Evolutionary conservation across 2,113 vertebrate genomes (phyloP).

Genomic region (Herpetotheres cachinnans): DNA sequence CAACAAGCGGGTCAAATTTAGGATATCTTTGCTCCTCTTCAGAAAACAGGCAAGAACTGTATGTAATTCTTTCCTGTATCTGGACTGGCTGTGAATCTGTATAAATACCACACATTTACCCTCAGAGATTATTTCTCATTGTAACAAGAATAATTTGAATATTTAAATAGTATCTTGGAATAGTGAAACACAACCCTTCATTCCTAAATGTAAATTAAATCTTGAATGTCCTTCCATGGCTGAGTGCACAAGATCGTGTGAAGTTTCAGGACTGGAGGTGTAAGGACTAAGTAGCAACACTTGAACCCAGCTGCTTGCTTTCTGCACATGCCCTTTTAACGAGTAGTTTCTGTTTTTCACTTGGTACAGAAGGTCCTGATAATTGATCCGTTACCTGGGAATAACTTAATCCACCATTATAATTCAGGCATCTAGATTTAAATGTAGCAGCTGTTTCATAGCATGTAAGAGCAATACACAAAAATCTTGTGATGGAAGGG

Average conservation of each 20-base stretch:
- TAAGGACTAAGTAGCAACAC: not conserved
- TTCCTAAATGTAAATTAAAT: not conserved
- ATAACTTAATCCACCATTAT: conserved; percentile 27
- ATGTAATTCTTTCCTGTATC: not conserved
- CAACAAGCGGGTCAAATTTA: not conserved
- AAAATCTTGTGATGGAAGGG: not conserved
- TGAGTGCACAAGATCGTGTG: not conserved
- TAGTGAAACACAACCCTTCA: not conserved
- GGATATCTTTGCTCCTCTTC: not conserved
- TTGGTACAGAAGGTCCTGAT: not conserved
- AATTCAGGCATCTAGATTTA: conserved; percentile 5
- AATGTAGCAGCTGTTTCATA: conserved; percentile 11
- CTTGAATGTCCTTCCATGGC: not conserved
- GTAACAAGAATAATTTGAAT: not conserved
- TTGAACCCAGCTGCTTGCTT: not conserved
- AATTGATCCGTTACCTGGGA: not conserved
- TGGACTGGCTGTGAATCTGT: not conserved
- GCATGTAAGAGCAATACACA: not conserved
- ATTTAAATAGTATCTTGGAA: not conserved
- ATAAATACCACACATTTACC: not conserved
- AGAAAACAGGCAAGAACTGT: not conserved
- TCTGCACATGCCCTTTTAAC: not conserved
- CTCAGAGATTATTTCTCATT: not conserved
- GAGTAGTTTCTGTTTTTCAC: not conserved
- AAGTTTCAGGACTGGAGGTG: not conserved